Percentiles rank a stretch among this genome's conserved stretches.
Conservation (phyloP, 2,113 vertebrate species). For the Rallus limicola region DNA sequence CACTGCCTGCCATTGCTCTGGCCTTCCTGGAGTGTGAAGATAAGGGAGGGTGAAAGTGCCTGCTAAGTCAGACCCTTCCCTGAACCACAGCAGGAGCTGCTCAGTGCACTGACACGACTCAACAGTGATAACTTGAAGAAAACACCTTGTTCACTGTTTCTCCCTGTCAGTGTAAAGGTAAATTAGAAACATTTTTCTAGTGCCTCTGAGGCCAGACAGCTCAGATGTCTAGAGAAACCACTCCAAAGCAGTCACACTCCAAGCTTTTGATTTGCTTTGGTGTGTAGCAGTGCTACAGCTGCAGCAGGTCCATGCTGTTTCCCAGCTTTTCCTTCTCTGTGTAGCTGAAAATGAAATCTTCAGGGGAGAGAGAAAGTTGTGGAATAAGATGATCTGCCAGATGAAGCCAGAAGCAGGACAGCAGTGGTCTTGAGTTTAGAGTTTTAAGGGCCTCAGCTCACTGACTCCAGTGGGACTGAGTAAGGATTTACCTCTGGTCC, state of each 20-base stretch:
- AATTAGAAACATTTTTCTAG: neutral
- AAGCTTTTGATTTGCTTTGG: neutral
- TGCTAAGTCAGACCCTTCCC: slow-evolving; percentile 48
- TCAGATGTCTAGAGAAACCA: neutral
- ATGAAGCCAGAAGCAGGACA: neutral
- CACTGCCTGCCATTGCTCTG: slow-evolving; percentile 16
- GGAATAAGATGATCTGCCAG: neutral
- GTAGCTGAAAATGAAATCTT: neutral
- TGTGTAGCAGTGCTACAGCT: neutral
- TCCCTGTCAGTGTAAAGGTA: neutral
- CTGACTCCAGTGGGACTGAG: neutral
- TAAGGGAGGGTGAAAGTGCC: neutral
- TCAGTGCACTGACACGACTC: slow-evolving; percentile 43
- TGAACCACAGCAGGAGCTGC: slow-evolving; percentile 57
- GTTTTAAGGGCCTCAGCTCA: neutral
- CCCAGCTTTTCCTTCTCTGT: neutral
- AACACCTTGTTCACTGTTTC: neutral
- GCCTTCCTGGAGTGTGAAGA: slow-evolving; percentile 41
- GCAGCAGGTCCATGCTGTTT: neutral
- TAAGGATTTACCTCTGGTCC: neutral
- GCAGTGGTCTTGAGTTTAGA: neutral
- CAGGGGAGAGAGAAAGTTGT: neutral
- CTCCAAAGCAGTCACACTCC: neutral
- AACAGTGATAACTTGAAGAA: slow-evolving; percentile 70
- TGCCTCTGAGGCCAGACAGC: neutral